A percentile compares a stretch with the other conserved stretches of the same genome.
Conservation (phyloP, 2,797 vertebrate genomes). For the Botia almorhae region DNA sequence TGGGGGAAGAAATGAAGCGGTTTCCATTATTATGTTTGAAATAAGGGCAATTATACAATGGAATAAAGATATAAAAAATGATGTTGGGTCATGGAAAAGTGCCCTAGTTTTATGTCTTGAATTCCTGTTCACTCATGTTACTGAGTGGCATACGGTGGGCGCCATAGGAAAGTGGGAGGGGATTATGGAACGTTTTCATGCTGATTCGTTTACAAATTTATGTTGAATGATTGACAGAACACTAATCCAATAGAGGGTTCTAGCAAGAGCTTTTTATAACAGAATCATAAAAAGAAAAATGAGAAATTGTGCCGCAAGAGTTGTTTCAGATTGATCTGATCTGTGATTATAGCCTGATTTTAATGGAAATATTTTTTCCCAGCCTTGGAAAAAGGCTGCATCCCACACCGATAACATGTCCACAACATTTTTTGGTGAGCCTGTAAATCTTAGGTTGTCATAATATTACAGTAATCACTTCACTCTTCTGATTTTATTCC, state of each 20-base stretch:
- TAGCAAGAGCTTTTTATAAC: constrained; percentile 17
- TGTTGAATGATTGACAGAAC: constrained; percentile 25
- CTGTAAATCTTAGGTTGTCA: constrained; percentile 30
- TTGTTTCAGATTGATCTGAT: constrained; percentile 34
- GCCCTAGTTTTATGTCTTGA: constrained; percentile 54
- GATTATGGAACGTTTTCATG: constrained; percentile 36
- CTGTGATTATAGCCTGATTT: constrained; percentile 20
- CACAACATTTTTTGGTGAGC: not conserved
- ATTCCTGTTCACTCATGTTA: constrained; percentile 59
- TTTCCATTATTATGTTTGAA: constrained; percentile 69
- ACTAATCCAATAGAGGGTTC: constrained; percentile 24
- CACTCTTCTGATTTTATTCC: constrained; percentile 5
- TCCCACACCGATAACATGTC: constrained; percentile 1
- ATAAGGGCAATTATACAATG: constrained; percentile 62
- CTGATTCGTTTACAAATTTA: constrained; percentile 44
- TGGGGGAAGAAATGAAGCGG: constrained; percentile 59
- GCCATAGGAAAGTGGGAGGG: constrained; percentile 26
- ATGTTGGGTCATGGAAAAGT: constrained; percentile 66
- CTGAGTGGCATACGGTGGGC: constrained; percentile 42
- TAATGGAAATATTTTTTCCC: not conserved
- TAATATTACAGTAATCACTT: constrained; percentile 31
- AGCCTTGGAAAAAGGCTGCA: constrained; percentile 1
- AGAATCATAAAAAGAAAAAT: not conserved
- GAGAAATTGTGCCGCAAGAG: not conserved
- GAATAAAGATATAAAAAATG: constrained; percentile 63